Percentiles rank a stretch among this genome's conserved stretches.
phyloP scores from a whole-genome alignment of 2,797 vertebrate species.

The Myiothlypis chrysogaster region DNA sequence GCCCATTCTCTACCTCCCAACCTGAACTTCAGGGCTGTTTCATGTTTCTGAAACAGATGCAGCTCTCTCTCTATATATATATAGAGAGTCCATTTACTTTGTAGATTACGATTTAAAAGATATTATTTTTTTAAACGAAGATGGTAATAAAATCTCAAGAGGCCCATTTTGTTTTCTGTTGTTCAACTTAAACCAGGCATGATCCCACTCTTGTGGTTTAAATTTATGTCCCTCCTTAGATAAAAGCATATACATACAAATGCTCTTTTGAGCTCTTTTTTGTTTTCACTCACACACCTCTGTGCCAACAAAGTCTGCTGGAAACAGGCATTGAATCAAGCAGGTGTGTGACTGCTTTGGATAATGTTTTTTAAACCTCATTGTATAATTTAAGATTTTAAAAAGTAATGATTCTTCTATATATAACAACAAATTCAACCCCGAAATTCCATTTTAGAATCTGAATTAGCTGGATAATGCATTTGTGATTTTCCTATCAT shows the following conservation, averaged over 20 bases:
- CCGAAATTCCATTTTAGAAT: background rate
- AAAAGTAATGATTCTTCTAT: background rate
- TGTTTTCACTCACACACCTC: background rate
- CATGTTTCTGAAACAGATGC: conserved; percentile 61
- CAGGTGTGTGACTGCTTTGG: conserved; percentile 14
- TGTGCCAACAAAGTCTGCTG: background rate
- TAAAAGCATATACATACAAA: background rate
- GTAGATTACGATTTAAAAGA: conserved; percentile 60
- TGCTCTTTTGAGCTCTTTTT: accelerated
- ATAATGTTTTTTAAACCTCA: background rate
- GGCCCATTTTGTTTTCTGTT: conserved; percentile 42
- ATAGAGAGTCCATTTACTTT: conserved; percentile 55
- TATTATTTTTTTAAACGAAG: conserved; percentile 57
- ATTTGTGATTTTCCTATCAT: background rate
- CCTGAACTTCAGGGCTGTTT: conserved; percentile 72
- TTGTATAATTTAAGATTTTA: background rate
- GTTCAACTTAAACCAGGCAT: conserved; percentile 33
- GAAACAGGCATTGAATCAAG: conserved; percentile 1
- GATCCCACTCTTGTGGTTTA: conserved; percentile 20
- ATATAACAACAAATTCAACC: background rate
- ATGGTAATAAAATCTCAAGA: conserved; percentile 64
- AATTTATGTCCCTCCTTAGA: conserved; percentile 48
- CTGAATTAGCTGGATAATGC: background rate
- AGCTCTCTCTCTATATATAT: background rate
- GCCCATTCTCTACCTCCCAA: conserved; percentile 68